Evolutionary conservation across 2,113 vertebrate genomes (phyloP).

Genomic region (Limnothrissa miodon): DNA sequence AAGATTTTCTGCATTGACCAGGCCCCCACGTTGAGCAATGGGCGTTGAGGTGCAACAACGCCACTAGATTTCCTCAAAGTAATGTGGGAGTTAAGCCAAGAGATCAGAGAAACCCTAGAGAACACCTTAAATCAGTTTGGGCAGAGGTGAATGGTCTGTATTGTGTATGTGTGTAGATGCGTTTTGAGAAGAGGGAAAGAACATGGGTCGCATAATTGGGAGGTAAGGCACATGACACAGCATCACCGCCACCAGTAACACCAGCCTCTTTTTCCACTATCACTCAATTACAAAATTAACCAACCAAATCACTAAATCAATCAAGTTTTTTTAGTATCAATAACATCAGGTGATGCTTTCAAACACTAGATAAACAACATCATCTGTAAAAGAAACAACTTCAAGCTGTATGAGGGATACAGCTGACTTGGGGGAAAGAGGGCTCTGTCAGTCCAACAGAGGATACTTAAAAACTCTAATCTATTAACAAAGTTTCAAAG

Average conservation of each 20-base stretch:
- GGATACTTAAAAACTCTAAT: not conserved
- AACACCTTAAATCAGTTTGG: conserved; percentile 65
- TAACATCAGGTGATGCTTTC: conserved; percentile 44
- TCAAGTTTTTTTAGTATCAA: conserved; percentile 43
- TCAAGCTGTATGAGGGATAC: conserved; percentile 36
- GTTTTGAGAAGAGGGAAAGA: conserved; percentile 2
- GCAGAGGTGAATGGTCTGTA: conserved; percentile 41
- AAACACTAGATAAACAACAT: conserved; percentile 50
- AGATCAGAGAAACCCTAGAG: conserved; percentile 46
- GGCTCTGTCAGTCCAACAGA: not conserved
- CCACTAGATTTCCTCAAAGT: conserved; percentile 44
- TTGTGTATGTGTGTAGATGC: conserved; percentile 40
- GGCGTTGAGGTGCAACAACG: conserved; percentile 55
- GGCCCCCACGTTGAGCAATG: conserved; percentile 48
- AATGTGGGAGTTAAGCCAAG: conserved; percentile 53
- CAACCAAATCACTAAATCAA: conserved; percentile 44
- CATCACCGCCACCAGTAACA: conserved; percentile 56
- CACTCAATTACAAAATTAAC: conserved; percentile 45
- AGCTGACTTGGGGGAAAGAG: conserved; percentile 40
- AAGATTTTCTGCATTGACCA: conserved; percentile 65
- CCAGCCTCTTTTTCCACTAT: conserved; percentile 46
- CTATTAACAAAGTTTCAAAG: not conserved
- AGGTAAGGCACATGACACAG: conserved; percentile 71
- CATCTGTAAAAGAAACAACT: not conserved
- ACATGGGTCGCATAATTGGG: not conserved